Evolutionary conservation across 2,888 invertebrate genomes (phyloP).

Genomic region (Chloroclysta siterata): DNA sequence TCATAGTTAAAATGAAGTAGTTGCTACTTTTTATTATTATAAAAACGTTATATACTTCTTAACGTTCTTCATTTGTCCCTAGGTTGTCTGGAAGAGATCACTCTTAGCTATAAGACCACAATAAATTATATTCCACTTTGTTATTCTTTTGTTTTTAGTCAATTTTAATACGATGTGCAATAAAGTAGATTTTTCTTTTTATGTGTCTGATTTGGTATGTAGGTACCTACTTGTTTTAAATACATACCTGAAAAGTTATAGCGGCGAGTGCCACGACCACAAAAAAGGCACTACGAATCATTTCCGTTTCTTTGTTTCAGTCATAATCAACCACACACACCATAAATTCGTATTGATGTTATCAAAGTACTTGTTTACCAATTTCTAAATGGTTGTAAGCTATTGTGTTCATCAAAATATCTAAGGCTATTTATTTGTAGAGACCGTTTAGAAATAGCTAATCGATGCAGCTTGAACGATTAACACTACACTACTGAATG

Average conservation of each 20-base stretch:
- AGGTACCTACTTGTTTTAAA: background rate
- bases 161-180: too few species aligned
- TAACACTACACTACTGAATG: slow-evolving; percentile 55
- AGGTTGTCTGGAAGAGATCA: too few species aligned
- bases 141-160: too few species aligned
- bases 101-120: too few species aligned
- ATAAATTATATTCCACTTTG: too few species aligned
- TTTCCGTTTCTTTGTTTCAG: slow-evolving; percentile 56
- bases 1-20: too few species aligned
- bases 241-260: slow-evolving; percentile 66
- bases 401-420: background rate
- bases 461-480: slow-evolving; percentile 47
- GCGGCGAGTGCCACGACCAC: slow-evolving; percentile 61
- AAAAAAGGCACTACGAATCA: slow-evolving; percentile 67
- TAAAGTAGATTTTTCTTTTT: too few species aligned
- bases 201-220: background rate
- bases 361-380: too few species aligned
- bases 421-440: slow-evolving; percentile 16
- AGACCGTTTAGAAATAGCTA: slow-evolving; percentile 7
- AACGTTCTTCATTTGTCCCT: too few species aligned
- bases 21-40: too few species aligned
- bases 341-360: slow-evolving; percentile 40
- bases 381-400: too few species aligned
- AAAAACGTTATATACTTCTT: too few species aligned
- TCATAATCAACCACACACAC: slow-evolving; percentile 61